Percentiles rank a stretch among this genome's conserved stretches.
These are phyloP conservation scores for Rhorus exstirpatorius DNA, from an alignment of 2,888 invertebrate genomes.

Conservation along the genomic window DNA sequence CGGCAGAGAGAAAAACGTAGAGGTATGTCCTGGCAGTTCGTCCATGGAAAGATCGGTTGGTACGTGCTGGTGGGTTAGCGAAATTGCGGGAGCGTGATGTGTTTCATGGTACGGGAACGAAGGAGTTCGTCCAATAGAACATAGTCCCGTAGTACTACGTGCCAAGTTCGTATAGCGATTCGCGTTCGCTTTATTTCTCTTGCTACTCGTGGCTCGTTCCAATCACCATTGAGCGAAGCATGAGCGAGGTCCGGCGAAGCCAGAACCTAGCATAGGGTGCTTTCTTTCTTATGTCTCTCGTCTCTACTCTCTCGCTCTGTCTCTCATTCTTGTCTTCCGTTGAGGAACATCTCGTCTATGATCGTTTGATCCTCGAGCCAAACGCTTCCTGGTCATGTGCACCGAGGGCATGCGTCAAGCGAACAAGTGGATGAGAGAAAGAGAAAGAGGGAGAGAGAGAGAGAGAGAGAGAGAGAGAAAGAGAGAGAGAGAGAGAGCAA, in stretches of 20 bases:
- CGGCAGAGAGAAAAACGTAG: slow-evolving; percentile 67
- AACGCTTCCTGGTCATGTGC: slow-evolving; percentile 61
- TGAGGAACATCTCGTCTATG: slow-evolving; percentile 57
- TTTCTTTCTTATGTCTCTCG: slow-evolving; percentile 28
- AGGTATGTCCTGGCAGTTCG: slow-evolving; percentile 58
- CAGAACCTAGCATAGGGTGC: slow-evolving; percentile 6
- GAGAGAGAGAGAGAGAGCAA: slow-evolving; percentile 12
- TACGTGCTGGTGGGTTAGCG: slow-evolving; percentile 67
- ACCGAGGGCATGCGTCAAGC: slow-evolving; percentile 26
- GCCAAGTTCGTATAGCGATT: slow-evolving; percentile 58
- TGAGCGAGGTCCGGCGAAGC: slow-evolving; percentile 33
- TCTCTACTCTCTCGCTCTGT: slow-evolving; percentile 40
- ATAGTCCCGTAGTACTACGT: slow-evolving; percentile 65
- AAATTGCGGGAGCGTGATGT: slow-evolving; percentile 62
- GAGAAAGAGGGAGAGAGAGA: not conserved
- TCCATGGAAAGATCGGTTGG: slow-evolving; percentile 58
- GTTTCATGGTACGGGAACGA: slow-evolving; percentile 32
- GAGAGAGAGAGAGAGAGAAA: slow-evolving; percentile 18
- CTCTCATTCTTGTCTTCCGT: slow-evolving; percentile 55
- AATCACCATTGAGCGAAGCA: slow-evolving; percentile 73
- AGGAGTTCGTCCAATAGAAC: slow-evolving; percentile 65
- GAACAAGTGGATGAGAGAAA: slow-evolving; percentile 21
- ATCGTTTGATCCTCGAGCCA: slow-evolving; percentile 71
- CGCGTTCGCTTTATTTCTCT: slow-evolving; percentile 72
- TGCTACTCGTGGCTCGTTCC: slow-evolving; percentile 77